Conservation (phyloP, 2,113 vertebrate species). For the Cyphomyrus plagiostoma region DNA sequence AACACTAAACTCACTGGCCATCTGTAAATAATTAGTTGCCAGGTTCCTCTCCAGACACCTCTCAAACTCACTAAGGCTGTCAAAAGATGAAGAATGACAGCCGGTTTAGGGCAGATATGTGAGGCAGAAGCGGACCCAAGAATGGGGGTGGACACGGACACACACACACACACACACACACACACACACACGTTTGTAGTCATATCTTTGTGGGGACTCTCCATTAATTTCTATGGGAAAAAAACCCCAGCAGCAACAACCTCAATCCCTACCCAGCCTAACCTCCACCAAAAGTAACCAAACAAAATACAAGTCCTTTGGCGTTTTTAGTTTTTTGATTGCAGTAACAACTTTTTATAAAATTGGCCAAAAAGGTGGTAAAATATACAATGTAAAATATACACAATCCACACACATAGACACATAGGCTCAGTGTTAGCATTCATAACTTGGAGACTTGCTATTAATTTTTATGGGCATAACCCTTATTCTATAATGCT, state of each 20-base stretch:
- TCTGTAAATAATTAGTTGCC: conserved; percentile 21
- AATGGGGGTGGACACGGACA: not conserved
- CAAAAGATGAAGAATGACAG: not conserved
- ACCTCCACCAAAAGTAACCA: not conserved
- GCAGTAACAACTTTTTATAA: not conserved
- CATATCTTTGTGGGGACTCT: not conserved
- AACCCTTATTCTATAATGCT: not conserved
- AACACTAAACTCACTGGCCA: conserved; percentile 17
- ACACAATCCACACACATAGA: not conserved
- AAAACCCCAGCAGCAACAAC: not conserved
- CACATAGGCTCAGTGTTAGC: not conserved
- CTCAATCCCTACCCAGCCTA: not conserved
- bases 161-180: not conserved
- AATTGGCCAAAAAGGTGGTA: not conserved
- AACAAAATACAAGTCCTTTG: not conserved
- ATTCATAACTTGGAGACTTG: not conserved
- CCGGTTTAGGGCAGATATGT: not conserved
- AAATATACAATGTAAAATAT: not conserved
- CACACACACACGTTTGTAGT: not conserved
- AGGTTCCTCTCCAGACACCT: conserved; percentile 16
- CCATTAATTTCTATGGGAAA: not conserved
- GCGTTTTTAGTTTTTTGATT: not conserved
- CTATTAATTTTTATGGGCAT: not conserved
- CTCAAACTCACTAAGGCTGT: conserved; percentile 26
- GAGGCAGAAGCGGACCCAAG: not conserved